These are phyloP conservation scores for Protomyctophum bolini DNA, from an alignment of 2,113 vertebrate species.

Conservation along the genomic window DNA sequence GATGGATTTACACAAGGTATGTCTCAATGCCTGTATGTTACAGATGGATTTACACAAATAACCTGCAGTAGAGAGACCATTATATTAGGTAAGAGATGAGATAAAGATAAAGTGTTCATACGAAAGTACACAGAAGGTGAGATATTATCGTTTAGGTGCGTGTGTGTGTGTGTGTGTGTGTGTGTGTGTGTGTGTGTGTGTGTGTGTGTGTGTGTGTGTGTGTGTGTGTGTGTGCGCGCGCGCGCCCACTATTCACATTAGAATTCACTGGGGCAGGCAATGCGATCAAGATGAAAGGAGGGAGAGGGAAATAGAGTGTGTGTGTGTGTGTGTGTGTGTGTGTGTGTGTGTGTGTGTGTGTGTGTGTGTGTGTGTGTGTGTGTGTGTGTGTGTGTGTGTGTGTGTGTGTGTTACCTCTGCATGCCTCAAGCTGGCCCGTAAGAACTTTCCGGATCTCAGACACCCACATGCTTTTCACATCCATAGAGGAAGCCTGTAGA, in stretches of 20 bases:
- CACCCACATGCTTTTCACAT: constrained; percentile 93
- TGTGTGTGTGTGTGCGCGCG: background rate
- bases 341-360: background rate
- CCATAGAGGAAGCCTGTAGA: constrained; percentile 89
- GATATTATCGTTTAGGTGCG: too few relatives aligned
- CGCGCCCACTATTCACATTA: background rate
- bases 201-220: background rate
- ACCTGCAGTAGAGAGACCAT: too few relatives aligned
- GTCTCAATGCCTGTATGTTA: background rate
- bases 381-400: background rate
- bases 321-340: constrained; percentile 5
- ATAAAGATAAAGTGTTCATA: too few relatives aligned
- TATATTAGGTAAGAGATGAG: too few relatives aligned
- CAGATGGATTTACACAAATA: background rate
- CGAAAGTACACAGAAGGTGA: too few relatives aligned
- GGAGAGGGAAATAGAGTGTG: background rate
- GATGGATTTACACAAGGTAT: background rate
- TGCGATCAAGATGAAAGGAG: too few relatives aligned
- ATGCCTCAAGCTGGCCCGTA: constrained; percentile 88
- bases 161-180: constrained; percentile 2
- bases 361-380: constrained; percentile 12
- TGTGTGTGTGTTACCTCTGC: constrained; percentile 80
- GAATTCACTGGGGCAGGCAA: too few relatives aligned
- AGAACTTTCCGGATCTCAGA: constrained; percentile 94
- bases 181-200: too few relatives aligned